These are phyloP conservation scores for Coleophora deauratella DNA, from an alignment of 2,888 invertebrate species.

Conservation along the genomic window DNA sequence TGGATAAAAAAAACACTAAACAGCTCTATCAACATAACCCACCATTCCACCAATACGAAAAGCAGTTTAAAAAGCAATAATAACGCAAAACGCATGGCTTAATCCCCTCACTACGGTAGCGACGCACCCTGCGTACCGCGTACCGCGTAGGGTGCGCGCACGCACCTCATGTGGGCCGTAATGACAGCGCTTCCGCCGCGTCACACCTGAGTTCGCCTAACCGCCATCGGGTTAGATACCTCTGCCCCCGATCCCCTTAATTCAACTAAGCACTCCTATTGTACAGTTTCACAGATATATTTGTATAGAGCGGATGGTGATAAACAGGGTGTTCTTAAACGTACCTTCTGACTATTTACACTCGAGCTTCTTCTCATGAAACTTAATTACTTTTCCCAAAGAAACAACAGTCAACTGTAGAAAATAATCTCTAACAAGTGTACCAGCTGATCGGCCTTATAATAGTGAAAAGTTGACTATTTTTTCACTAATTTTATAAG, in stretches of 20 bases:
- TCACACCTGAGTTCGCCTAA: constrained; percentile 73
- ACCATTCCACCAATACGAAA: no score
- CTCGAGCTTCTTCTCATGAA: no score
- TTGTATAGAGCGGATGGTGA: constrained; percentile 28
- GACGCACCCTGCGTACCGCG: constrained; percentile 21
- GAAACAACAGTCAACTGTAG: no score
- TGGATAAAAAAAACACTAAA: no score
- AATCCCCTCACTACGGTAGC: constrained; percentile 29
- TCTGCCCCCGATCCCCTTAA: constrained; percentile 27
- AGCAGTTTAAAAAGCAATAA: constrained; percentile 15
- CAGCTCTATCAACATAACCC: no score
- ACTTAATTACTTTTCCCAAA: no score
- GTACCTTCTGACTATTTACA: no score
- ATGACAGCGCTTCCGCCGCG: constrained; percentile 72
- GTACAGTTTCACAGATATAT: constrained; percentile 12
- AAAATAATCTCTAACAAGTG: no score
- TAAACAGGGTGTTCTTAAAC: background rate
- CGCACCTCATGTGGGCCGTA: constrained; percentile 40
- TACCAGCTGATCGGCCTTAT: no score
- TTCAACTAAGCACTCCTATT: constrained; percentile 40
- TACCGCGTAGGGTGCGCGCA: constrained; percentile 28
- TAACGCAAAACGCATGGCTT: constrained; percentile 24
- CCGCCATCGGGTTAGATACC: constrained; percentile 68
- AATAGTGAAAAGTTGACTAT: no score
- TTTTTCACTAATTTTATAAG: no score